Base-by-base conservation (phyloP, 1,140 invertebrate genomes). In the Epicauta chinensis region DNA sequence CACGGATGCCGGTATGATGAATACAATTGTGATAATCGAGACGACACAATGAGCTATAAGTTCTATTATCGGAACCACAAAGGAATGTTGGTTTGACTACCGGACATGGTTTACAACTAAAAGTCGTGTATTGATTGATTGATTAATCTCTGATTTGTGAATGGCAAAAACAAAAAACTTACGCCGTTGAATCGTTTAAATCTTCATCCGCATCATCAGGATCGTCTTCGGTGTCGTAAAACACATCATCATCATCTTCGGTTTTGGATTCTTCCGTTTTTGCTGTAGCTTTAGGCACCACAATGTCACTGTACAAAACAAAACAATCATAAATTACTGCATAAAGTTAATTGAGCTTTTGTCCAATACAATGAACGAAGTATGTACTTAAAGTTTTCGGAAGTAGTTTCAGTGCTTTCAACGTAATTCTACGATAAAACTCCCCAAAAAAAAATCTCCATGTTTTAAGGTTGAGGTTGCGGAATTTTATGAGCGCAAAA, bases 11-110 rank as follows among this genome's bases (percentile, higher is more conserved):
- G 23, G 83, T 82, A 58, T 79, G 82, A 71, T 91, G 87, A 70
- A 93, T 87, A 73, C 91, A 94, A 74, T 93, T 94, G 76, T 92
- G 89, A 72, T 92, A 91, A 72, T 92, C 86, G 59, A 94, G 76
- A 56, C 89, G 80, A 71, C 90, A 93, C 43, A 87, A 77, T 44
- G 90, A 93, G 67, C 89, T 92, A 75, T 93, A 93, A n/a, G 91
- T 93, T 61, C 85, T 80, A 76, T 94, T 93, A 76, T 94, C 90
- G 29, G 82, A 83, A 53, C 90, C 91, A 72, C 91, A 93, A 42
- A 93, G 77, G 79, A 93, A 92, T 56, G 81, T 81, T 23, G 87
- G 86, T 60, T 87, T 81, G 61, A 82, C 75, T 59, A 89, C 82
- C 37, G 87, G 82, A 75, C 89, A 88, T 51, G 82, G 79, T 60